Evolutionary conservation across 2,888 invertebrate genomes (phyloP), one percentile per base, ranked within the genome.

Genomic region (Rhabditophanes sp.): DNA sequence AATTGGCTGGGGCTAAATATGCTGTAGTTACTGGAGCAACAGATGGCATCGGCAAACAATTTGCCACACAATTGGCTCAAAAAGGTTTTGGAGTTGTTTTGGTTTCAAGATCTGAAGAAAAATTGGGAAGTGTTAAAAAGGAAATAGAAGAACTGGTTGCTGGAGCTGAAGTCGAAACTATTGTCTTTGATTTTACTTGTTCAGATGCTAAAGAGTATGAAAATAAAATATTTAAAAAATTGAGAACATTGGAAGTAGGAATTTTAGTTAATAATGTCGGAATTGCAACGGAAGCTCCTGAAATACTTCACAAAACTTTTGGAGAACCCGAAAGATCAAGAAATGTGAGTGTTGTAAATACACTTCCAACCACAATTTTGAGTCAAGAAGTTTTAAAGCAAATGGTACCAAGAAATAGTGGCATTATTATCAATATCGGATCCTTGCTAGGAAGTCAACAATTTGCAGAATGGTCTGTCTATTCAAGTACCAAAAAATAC

Each of bases 201-300:
- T 33, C 43, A 6, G 31, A 36, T 4, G 28, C 32, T 7, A 28
- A 36, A 6, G 46, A 41, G 26, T 55, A 55, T 42, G 39, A 50
- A 23, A 32, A 41, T 14, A 25, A 38, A 6, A 39, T 53, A 12
- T 23, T 52, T 15, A 42, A 32, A n/a, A 40, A 37, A 12, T 31
- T 59, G 22, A 40, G 55, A 28, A 30, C 46, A 25, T 30, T 51
- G 11, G 49, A 58, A 17, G 42, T 59, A 17, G 46, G 46, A 4
- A 27, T 46, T 8, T 28, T 46, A 7, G 76, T 88, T 23, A 88
- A 88, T 69, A 88, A 88, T 69, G 83, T 88, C 1, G 87, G 87
- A 14, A 75, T 82, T 54, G 79, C 80, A 21, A 82, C 84, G 65
- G 71, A 75, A 0, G 75, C 80, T 66, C 87, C 87, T 0, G 81